Conservation (phyloP, 2,888 invertebrate species). For the Ephialtes manifestator region DNA sequence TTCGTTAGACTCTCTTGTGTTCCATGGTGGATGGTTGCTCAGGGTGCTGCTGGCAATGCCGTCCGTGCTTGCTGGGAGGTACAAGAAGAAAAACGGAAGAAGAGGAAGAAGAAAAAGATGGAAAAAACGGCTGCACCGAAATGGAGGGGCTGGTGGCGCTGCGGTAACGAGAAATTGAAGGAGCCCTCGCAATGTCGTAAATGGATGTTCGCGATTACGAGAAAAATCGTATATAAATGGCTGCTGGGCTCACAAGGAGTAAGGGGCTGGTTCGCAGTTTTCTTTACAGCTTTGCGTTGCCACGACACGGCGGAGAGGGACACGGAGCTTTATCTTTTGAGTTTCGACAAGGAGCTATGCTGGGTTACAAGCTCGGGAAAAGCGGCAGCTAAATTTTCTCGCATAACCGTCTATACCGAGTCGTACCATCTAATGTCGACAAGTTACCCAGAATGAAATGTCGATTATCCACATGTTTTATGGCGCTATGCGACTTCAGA, state of each 20-base stretch:
- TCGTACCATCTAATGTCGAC: conserved; percentile 65
- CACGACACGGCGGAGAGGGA: conserved; percentile 63
- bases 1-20: conserved; percentile 30
- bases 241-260: conserved; percentile 10
- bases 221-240: conserved; percentile 84
- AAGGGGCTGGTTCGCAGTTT: conserved; percentile 31
- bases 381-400: conserved; percentile 53
- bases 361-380: conserved; percentile 19
- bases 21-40: not conserved
- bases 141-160: conserved; percentile 38
- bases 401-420: conserved; percentile 21
- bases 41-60: conserved; percentile 17
- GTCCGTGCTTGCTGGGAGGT: not conserved
- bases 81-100: not conserved
- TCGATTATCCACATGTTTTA: conserved; percentile 73
- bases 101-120: not conserved
- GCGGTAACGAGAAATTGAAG: conserved; percentile 84
- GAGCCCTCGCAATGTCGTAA: conserved; percentile 78
- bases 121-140: conserved; percentile 30
- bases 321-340: conserved; percentile 81
- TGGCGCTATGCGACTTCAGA: not conserved
- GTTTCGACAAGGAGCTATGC: conserved; percentile 63
- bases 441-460: conserved; percentile 75
- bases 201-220: conserved; percentile 84
- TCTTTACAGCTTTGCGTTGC: conserved; percentile 64